Base-by-base conservation (phyloP, 2,888 invertebrate genomes). In the Spilosoma lubricipeda region DNA sequence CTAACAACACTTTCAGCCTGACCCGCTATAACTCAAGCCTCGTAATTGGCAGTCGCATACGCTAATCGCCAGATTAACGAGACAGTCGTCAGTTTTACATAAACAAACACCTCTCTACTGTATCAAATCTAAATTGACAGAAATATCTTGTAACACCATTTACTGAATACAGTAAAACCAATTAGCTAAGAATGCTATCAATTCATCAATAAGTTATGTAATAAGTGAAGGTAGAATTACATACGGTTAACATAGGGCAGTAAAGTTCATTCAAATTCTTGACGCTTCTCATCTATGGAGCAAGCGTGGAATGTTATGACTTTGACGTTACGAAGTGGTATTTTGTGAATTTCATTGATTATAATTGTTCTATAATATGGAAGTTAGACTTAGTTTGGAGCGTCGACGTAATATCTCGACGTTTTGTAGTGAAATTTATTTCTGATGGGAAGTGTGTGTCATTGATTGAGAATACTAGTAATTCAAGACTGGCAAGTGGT, bases 181-280 rank as follows among this genome's bases (percentile, higher is more conserved):
- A 67, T 67, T 48, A 67, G 11, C 7, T 13, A 13, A 23, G 33
- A 48, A 23, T 48, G 30, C 63, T 30, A 30, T 63, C 13, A 30
- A 18, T 67, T 48, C 13, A 33, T 30, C 4, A 9, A 33, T 20
- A 20, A 33, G 39, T 67, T 67, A 33, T 48, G 11, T 67, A 67
- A 67, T 8, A 48, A 30, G 23, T 30, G 45, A 63, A 67, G 48
- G 48, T 67, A 33, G 23, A 23, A 45, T 30, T 33, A 48, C 30
- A 27, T 9, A 33, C n/a, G 33, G 67, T 48, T 67, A 13, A n/a
- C 45, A 48, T 27, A 48, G 42, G 45, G 67, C 67, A 67, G 23
- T 33, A 30, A 48, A 67, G 30, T 67, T 45, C 67, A 67, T 48
- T 48, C 67, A 48, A 18, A 45, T 67, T 67, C 23, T 13, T 67